Percentiles rank a stretch among this genome's conserved stretches.
These are phyloP conservation scores for Tachyglossus aculeatus DNA, from an alignment of 2,797 vertebrate genomes.

Conservation along the genomic window DNA sequence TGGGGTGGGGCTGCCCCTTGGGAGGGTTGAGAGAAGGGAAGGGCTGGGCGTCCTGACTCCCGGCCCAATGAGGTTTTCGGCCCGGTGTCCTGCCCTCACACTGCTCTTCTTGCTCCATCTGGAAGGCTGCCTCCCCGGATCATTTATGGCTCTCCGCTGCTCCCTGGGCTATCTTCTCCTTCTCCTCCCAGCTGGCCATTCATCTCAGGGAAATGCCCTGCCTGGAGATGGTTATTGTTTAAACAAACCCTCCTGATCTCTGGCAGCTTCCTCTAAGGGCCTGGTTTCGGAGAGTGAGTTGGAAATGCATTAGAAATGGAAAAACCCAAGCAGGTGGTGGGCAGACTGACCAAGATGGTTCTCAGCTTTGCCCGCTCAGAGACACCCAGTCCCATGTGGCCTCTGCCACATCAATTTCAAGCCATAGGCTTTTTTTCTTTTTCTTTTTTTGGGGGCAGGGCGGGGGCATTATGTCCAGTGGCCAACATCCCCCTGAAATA, in stretches of 20 bases:
- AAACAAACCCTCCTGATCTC: neutral
- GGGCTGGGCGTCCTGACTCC: neutral
- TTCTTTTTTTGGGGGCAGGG: too few species aligned
- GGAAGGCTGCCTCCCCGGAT: too few species aligned
- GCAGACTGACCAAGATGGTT: rapidly evolving
- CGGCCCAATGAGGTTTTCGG: too few species aligned
- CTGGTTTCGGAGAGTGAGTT: neutral
- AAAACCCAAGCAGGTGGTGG: neutral
- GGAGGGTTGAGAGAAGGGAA: neutral
- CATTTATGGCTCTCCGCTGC: neutral
- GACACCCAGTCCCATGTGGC: too few species aligned
- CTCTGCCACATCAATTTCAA: too few species aligned
- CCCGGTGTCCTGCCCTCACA: too few species aligned
- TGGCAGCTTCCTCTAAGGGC: neutral
- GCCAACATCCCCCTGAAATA: too few species aligned
- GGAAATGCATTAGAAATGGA: neutral
- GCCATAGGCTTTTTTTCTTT: too few species aligned
- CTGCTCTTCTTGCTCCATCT: too few species aligned
- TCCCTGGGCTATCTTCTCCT: neutral
- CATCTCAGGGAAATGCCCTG: neutral
- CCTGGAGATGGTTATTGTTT: neutral
- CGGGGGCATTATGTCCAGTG: too few species aligned
- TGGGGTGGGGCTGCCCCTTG: too few species aligned
- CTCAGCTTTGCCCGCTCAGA: too few species aligned
- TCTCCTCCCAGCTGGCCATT: neutral